Percentiles rank a stretch among this genome's conserved stretches.
Conservation (phyloP, 2,113 vertebrate species). For the Myrmecobius fasciatus region DNA sequence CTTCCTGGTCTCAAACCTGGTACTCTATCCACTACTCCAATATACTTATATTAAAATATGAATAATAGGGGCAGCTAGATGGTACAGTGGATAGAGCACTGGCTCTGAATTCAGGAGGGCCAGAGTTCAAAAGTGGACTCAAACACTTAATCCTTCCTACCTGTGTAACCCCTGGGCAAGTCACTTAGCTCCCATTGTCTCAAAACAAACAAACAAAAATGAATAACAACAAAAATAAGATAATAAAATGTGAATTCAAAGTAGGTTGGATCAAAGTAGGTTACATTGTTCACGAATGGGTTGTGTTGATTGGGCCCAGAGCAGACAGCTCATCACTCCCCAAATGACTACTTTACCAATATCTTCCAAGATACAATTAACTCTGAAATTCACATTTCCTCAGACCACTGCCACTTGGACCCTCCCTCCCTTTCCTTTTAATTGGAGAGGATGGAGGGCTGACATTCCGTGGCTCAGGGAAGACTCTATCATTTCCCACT, state of each 20-base stretch:
- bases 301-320: background rate
- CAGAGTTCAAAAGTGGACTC: no score
- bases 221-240: slow-evolving; percentile 52
- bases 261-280: slow-evolving; percentile 13
- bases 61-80: background rate
- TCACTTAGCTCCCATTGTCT: no score
- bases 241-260: slow-evolving; percentile 45
- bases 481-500: background rate
- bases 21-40: background rate
- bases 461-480: background rate
- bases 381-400: background rate
- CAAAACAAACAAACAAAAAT: slow-evolving; percentile 12
- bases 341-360: background rate
- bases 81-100: no score
- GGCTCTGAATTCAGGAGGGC: no score
- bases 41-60: slow-evolving; percentile 49
- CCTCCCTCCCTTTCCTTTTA: background rate
- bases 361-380: background rate
- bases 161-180: no score
- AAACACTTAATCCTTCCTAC: no score
- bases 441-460: background rate
- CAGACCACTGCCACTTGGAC: background rate
- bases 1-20: background rate
- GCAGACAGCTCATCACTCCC: background rate
- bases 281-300: slow-evolving; percentile 14